Percentiles rank a stretch among this genome's conserved stretches.
phyloP scores from a whole-genome alignment of 2,888 invertebrate genomes.

The Onchidella celtica region DNA sequence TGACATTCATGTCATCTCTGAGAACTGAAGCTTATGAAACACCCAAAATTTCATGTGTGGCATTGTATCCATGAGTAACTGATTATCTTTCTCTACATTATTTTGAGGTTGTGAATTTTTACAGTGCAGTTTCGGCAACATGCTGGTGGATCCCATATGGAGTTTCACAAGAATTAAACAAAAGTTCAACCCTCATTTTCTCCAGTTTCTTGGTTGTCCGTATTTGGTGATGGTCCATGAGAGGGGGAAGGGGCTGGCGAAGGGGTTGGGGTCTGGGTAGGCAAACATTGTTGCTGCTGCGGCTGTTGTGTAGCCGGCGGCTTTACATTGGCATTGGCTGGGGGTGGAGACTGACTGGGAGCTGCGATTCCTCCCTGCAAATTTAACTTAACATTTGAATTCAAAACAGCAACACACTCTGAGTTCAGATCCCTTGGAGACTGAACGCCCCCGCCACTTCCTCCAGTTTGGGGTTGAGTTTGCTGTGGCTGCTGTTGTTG shows the following conservation, averaged over 20 bases:
- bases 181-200: conserved; percentile 39
- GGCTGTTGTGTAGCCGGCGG: conserved; percentile 29
- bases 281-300: conserved; percentile 13
- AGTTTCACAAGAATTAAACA: too few species aligned
- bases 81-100: too few species aligned
- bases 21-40: too few species aligned
- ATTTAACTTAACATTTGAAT: not conserved
- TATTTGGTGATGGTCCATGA: not conserved
- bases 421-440: conserved; percentile 25
- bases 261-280: conserved; percentile 35
- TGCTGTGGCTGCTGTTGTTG: conserved; percentile 24
- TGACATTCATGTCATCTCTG: too few species aligned
- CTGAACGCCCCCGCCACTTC: not conserved
- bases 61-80: too few species aligned
- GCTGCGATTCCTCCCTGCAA: not conserved
- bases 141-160: too few species aligned
- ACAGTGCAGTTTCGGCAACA: too few species aligned
- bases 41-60: too few species aligned
- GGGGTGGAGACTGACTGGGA: conserved; percentile 25
- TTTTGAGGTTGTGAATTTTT: too few species aligned
- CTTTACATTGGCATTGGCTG: conserved; percentile 13
- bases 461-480: not conserved
- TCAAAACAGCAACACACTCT: not conserved
- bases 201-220: conserved; percentile 42
- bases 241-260: conserved; percentile 41